phyloP scores from a whole-genome alignment of 2,113 vertebrate genomes.

The Tachysurus fulvidraco region DNA sequence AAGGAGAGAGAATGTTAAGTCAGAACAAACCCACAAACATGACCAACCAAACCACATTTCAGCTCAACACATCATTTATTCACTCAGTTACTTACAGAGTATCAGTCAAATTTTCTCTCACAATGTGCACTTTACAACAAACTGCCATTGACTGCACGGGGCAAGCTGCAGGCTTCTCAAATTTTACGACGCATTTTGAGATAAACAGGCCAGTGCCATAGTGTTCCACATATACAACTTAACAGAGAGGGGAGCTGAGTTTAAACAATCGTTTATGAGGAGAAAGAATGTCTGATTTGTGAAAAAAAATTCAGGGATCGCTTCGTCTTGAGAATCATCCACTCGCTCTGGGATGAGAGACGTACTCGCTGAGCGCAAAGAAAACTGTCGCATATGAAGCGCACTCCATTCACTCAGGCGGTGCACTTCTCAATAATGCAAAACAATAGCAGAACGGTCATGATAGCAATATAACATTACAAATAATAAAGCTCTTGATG shows the following conservation, averaged over 20 bases:
- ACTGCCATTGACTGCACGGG: slow-evolving; percentile 58
- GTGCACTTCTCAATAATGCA: slow-evolving; percentile 33
- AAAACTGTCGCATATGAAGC: not conserved
- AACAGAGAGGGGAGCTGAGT: not conserved
- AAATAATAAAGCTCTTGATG: slow-evolving; percentile 75
- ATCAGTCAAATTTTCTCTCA: slow-evolving; percentile 69
- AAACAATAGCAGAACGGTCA: slow-evolving; percentile 58
- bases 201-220: slow-evolving; percentile 29
- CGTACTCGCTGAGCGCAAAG: slow-evolving; percentile 51
- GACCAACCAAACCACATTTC: slow-evolving; percentile 33
- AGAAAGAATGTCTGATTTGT: slow-evolving; percentile 50
- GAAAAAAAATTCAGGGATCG: slow-evolving; percentile 37
- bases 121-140: slow-evolving; percentile 73
- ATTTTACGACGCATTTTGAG: slow-evolving; percentile 1
- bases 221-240: slow-evolving; percentile 54
- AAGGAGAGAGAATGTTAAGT: not conserved
- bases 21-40: not conserved
- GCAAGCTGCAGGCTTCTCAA: slow-evolving; percentile 52
- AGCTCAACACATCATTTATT: slow-evolving; percentile 46
- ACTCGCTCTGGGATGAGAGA: slow-evolving; percentile 18
- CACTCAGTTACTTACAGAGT: slow-evolving; percentile 58
- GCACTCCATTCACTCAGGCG: not conserved
- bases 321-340: not conserved
- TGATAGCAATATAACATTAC: slow-evolving; percentile 53
- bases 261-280: slow-evolving; percentile 26